Percentiles rank a stretch among this genome's conserved stretches.
Evolutionary conservation across 2,113 vertebrate species (phyloP).

Genomic region (Chascanopsetta lugubris): DNA sequence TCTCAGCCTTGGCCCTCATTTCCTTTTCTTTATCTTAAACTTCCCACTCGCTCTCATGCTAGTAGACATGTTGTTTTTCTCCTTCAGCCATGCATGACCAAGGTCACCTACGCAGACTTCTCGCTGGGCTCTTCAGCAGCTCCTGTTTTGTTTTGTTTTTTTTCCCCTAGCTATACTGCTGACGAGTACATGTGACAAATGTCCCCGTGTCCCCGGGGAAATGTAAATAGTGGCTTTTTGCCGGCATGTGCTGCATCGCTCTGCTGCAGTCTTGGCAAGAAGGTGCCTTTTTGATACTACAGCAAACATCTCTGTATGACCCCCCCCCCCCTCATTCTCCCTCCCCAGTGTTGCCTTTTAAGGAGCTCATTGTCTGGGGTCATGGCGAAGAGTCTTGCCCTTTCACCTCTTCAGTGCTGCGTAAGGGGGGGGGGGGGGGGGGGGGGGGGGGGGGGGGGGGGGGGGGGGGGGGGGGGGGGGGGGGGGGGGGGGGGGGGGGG

Average conservation of each 20-base stretch:
- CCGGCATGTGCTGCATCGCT: constrained; percentile 36
- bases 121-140: constrained; percentile 8
- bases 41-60: constrained; percentile 14
- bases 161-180: constrained; percentile 30
- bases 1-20: constrained; percentile 35
- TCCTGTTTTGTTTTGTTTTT: constrained; percentile 37
- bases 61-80: constrained; percentile 1
- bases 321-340: not conserved
- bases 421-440: constrained; percentile 47
- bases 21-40: constrained; percentile 52
- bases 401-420: constrained; percentile 42
- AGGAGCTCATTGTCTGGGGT: constrained; percentile 35
- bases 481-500: constrained; percentile 31
- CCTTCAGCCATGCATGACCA: constrained; percentile 3
- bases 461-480: constrained; percentile 35
- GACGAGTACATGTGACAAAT: constrained; percentile 31
- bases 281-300: constrained; percentile 24
- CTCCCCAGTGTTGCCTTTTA: constrained; percentile 29
- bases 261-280: constrained; percentile 74
- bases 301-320: constrained; percentile 17
- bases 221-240: constrained; percentile 30
- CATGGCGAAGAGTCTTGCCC: constrained; percentile 30
- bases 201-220: constrained; percentile 25
- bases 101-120: constrained; percentile 19
- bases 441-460: constrained; percentile 34